A percentile compares a stretch with the other conserved stretches of the same genome.
These are phyloP conservation scores for Cyanoliseus patagonus DNA, from an alignment of 2,113 vertebrate species.

Conservation along the genomic window DNA sequence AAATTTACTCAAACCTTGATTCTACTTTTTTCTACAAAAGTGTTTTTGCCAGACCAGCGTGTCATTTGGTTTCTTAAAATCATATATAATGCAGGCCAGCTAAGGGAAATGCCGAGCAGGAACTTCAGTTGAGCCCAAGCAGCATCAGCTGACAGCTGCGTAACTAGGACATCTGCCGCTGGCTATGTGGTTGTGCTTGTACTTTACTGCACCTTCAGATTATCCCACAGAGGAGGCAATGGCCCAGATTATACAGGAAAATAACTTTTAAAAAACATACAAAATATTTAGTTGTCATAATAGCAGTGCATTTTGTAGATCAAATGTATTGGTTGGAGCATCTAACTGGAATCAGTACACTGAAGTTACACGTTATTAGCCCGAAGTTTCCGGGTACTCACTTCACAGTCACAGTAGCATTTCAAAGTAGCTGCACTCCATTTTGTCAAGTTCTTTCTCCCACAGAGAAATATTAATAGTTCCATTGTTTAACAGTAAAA, in stretches of 20 bases:
- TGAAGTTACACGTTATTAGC: not conserved
- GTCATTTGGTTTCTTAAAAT: not conserved
- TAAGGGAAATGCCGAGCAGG: not conserved
- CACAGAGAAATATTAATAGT: not conserved
- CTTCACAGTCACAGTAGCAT: not conserved
- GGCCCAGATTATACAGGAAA: not conserved
- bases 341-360: not conserved
- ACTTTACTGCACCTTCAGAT: not conserved
- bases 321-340: not conserved
- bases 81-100: not conserved
- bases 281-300: not conserved
- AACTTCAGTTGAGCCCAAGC: not conserved
- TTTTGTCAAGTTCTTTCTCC: not conserved
- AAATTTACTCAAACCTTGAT: not conserved
- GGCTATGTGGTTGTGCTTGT: not conserved
- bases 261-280: not conserved
- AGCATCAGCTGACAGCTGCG: not conserved
- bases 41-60: not conserved
- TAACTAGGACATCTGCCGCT: not conserved
- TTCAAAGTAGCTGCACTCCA: not conserved
- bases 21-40: not conserved
- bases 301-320: not conserved
- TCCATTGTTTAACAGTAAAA: not conserved
- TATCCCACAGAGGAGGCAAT: not conserved
- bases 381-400: not conserved